Conservation (phyloP, 1,140 invertebrate species). For the Drosophila mojavensis region DNA sequence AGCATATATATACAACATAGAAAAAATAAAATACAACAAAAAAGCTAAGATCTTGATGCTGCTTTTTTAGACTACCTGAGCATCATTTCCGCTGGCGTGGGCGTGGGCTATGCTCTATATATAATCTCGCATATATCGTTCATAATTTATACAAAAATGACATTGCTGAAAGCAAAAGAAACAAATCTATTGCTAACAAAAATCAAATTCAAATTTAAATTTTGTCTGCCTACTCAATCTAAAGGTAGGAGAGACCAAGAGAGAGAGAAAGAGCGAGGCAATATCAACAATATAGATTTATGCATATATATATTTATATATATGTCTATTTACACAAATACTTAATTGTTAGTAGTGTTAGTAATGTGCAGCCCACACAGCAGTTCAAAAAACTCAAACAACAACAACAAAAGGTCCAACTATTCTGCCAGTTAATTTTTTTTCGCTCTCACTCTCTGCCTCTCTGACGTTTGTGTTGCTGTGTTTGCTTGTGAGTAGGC, state of each 20-base stretch:
- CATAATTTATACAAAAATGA: slow-evolving; percentile 34
- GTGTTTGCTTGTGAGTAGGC: slow-evolving; percentile 27
- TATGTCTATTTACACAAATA: not conserved
- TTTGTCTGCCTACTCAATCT: slow-evolving; percentile 22
- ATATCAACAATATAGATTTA: not conserved
- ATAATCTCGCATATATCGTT: slow-evolving; percentile 20
- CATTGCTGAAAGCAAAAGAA: slow-evolving; percentile 2
- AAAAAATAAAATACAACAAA: not conserved
- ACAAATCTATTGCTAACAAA: slow-evolving; percentile 26
- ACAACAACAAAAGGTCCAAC: slow-evolving; percentile 17
- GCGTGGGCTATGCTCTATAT: slow-evolving; percentile 24
- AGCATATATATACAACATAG: not conserved
- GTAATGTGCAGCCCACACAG: slow-evolving; percentile 38
- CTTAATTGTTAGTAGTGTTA: too few relatives aligned
- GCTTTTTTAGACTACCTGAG: slow-evolving; percentile 18
- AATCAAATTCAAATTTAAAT: slow-evolving; percentile 34
- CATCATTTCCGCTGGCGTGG: slow-evolving; percentile 7
- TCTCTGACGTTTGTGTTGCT: too few relatives aligned
- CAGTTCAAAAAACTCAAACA: slow-evolving; percentile 17
- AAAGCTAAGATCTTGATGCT: not conserved
- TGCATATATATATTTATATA: not conserved
- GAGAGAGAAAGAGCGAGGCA: not conserved
- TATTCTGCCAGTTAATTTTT: slow-evolving; percentile 30
- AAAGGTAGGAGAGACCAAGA: not conserved
- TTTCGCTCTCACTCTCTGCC: not conserved